Conservation (phyloP, 2,888 invertebrate species). For the Tipula confusa region DNA sequence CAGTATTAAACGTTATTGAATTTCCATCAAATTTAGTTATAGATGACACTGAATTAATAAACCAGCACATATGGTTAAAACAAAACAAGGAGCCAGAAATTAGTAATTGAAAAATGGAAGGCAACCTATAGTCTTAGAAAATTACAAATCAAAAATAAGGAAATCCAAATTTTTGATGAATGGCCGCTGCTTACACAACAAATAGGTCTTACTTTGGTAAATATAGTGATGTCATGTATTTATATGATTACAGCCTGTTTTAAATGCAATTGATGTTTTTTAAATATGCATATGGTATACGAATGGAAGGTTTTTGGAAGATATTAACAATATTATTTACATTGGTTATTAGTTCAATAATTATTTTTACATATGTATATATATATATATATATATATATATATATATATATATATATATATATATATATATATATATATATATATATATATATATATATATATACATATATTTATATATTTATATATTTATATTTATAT, state of each 20-base stretch:
- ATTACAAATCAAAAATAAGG: not conserved
- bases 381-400: too few relatives aligned
- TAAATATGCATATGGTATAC: not conserved
- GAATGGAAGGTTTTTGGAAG: not conserved
- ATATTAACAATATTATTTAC: not conserved
- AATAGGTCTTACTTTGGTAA: conserved; percentile 20
- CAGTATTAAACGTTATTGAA: not conserved
- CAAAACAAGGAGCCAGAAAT: not conserved
- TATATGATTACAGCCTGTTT: not conserved
- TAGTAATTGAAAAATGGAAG: not conserved
- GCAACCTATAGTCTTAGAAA: not conserved
- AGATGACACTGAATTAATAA: not conserved
- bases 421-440: too few relatives aligned
- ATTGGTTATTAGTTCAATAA: too few relatives aligned
- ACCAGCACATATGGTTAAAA: not conserved
- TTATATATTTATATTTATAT: too few relatives aligned
- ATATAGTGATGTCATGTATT: not conserved
- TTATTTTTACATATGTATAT: too few relatives aligned
- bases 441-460: too few relatives aligned
- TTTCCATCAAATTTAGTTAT: not conserved
- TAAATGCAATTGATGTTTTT: too few relatives aligned
- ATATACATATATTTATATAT: too few relatives aligned
- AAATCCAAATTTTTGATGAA: not conserved
- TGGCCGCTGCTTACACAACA: not conserved
- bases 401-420: too few relatives aligned